These are phyloP conservation scores for Perca fluviatilis DNA, from an alignment of 2,113 vertebrate genomes.

Conservation along the genomic window DNA sequence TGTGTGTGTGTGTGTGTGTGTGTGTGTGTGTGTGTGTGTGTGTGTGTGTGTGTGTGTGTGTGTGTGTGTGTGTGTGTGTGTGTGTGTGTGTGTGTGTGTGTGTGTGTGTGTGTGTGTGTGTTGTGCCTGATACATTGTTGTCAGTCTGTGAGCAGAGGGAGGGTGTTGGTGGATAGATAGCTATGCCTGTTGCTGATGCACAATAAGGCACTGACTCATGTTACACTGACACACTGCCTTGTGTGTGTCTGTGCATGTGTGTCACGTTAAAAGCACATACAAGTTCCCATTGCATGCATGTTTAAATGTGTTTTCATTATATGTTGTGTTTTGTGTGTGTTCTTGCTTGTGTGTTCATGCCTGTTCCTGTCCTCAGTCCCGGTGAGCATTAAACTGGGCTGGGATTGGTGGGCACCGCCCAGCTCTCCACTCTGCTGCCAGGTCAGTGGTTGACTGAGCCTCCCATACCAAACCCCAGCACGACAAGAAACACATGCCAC, in stretches of 20 bases:
- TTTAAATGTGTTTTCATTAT: background rate
- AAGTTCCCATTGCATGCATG: background rate
- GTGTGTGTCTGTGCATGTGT: background rate
- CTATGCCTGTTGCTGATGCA: conserved; percentile 3
- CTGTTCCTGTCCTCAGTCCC: conserved; percentile 25
- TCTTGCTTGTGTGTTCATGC: background rate
- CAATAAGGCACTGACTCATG: background rate
- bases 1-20: too few relatives aligned
- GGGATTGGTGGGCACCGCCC: conserved; percentile 4
- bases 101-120: background rate
- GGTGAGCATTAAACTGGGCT: background rate
- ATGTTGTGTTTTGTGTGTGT: conserved; percentile 15
- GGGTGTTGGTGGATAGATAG: background rate
- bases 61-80: background rate
- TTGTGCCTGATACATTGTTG: background rate
- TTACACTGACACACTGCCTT: background rate
- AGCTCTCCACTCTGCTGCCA: conserved; percentile 7
- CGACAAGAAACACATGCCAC: conserved; percentile 15
- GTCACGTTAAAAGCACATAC: background rate
- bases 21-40: too few relatives aligned
- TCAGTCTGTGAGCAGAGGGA: conserved; percentile 1
- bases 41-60: too few relatives aligned
- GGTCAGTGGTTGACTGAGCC: conserved; percentile 33
- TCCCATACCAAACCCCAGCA: background rate
- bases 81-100: too few relatives aligned